Conservation (phyloP, 2,888 invertebrate species). For the Encarsia formosa region DNA sequence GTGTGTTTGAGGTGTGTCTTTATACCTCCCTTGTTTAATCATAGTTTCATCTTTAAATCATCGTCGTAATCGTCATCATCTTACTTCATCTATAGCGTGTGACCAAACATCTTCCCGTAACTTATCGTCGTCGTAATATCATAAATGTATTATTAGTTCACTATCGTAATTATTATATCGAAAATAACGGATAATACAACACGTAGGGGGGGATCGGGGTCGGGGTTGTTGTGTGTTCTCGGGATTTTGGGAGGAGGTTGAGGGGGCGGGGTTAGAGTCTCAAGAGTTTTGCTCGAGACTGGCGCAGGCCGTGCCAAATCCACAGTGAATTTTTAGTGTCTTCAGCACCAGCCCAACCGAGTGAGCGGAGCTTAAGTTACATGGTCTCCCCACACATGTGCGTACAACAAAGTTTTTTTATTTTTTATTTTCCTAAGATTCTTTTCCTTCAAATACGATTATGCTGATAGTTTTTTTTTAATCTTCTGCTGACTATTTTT, state of each 20-base stretch:
- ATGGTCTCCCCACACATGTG: constrained; percentile 53
- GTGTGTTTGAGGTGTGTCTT: constrained; percentile 23
- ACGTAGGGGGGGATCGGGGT: constrained; percentile 41
- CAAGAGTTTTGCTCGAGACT: constrained; percentile 10
- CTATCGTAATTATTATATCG: constrained; percentile 52
- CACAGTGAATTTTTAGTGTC: too few species aligned
- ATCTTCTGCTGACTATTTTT: too few species aligned
- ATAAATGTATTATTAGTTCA: constrained; percentile 51
- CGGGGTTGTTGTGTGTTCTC: constrained; percentile 20
- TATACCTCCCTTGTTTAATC: constrained; percentile 28
- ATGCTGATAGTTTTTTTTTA: constrained; percentile 27
- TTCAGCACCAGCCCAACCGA: constrained; percentile 25
- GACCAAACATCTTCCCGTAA: constrained; percentile 51
- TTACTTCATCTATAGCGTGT: constrained; percentile 32
- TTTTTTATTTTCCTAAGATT: constrained; percentile 3
- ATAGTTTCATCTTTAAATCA: too few species aligned
- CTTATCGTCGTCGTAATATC: constrained; percentile 51
- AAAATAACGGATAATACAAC: constrained; percentile 53
- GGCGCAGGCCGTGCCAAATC: constrained; percentile 21
- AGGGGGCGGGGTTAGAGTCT: constrained; percentile 11
- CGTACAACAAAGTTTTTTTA: constrained; percentile 48
- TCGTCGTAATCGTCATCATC: constrained; percentile 19
- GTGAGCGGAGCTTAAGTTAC: constrained; percentile 49
- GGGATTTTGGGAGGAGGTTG: constrained; percentile 12
- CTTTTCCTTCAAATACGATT: constrained; percentile 28